phyloP scores from a whole-genome alignment of 2,888 invertebrate species.

The Lithophane ornitopus region DNA sequence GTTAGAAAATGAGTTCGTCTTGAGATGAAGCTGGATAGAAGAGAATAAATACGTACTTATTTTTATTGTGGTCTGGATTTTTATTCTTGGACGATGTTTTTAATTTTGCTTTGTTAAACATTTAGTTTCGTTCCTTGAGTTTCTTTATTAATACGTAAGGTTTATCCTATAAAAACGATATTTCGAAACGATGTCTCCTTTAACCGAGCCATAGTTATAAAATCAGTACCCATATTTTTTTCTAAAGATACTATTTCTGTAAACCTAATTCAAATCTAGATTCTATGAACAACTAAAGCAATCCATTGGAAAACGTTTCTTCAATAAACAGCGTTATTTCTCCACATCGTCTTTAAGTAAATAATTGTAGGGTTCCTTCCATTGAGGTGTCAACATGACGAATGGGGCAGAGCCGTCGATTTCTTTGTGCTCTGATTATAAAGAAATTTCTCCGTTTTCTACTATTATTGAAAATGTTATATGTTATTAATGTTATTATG shows the following conservation, averaged over 20 bases:
- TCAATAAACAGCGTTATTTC: slow-evolving; percentile 46
- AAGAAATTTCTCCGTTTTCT: slow-evolving; percentile 59
- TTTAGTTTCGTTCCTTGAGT: not conserved
- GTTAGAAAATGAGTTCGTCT: slow-evolving; percentile 54
- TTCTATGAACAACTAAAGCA: not conserved
- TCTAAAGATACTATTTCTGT: not conserved
- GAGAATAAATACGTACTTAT: slow-evolving; percentile 10
- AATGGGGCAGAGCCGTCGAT: slow-evolving; percentile 66
- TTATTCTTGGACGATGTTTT: slow-evolving; percentile 11
- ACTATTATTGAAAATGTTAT: slow-evolving; percentile 61
- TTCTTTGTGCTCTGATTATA: slow-evolving; percentile 63
- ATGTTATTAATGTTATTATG: slow-evolving; percentile 52
- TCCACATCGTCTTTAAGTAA: slow-evolving; percentile 69
- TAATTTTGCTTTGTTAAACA: slow-evolving; percentile 6
- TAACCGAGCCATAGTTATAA: too few relatives aligned
- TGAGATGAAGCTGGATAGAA: slow-evolving; percentile 35
- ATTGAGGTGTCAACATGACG: slow-evolving; percentile 81
- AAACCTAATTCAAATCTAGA: slow-evolving; percentile 7
- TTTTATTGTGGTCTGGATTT: slow-evolving; percentile 29
- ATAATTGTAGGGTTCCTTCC: slow-evolving; percentile 72
- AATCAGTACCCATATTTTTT: not conserved
- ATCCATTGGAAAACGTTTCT: slow-evolving; percentile 30
- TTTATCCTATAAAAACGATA: not conserved
- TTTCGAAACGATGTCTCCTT: not conserved
- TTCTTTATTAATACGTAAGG: not conserved